Percentiles rank a stretch among this genome's conserved stretches.
Conservation (phyloP, 2,888 invertebrate genomes). For the Morinoia aosen region DNA sequence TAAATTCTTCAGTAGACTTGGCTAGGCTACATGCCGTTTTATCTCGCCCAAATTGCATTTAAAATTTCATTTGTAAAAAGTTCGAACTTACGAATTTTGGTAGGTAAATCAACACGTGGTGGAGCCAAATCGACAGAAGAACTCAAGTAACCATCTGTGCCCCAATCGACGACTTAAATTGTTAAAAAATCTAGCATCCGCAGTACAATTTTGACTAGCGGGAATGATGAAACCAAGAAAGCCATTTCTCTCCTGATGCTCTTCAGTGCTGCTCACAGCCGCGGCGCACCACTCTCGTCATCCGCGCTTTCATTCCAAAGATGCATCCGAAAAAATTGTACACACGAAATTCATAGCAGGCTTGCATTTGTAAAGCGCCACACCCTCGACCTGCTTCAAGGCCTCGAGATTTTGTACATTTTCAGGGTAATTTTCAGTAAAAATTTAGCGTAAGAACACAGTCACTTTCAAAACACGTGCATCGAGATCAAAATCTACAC, state of each 20-base stretch:
- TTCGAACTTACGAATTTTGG: no score
- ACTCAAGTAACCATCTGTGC: no score
- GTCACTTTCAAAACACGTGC: background rate
- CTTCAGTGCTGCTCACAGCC: background rate
- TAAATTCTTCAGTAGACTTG: no score
- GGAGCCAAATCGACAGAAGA: no score
- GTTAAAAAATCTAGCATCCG: background rate
- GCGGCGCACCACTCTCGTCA: background rate
- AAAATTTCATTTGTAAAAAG: no score
- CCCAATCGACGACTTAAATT: no score
- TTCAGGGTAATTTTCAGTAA: background rate
- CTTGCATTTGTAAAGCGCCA: background rate
- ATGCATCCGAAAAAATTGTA: slow-evolving; percentile 9
- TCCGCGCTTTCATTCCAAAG: background rate
- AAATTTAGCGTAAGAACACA: background rate
- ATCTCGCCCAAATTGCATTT: no score
- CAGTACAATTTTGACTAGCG: background rate
- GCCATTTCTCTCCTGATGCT: background rate
- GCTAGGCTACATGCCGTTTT: no score
- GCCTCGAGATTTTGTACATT: background rate
- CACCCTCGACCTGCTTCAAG: background rate
- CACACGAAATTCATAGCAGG: background rate
- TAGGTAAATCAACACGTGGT: no score
- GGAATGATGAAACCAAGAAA: background rate
- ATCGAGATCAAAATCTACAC: background rate